phyloP scores from a whole-genome alignment of 2,888 invertebrate species.

The Oscheius myriophilus region DNA sequence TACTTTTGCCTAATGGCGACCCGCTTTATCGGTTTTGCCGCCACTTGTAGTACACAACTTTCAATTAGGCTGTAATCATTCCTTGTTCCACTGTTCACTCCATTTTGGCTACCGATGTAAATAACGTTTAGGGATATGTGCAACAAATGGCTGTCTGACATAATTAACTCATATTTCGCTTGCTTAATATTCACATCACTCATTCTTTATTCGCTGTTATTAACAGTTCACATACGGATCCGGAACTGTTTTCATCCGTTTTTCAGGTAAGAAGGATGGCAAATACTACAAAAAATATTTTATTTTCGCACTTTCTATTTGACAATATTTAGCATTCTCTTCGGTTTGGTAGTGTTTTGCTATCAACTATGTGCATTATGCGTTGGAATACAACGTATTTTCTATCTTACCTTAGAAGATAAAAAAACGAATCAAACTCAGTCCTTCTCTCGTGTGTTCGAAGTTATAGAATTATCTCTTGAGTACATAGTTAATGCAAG shows the following conservation, averaged over 20 bases:
- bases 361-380: slow-evolving; percentile 25
- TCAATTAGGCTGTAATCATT: no score
- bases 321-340: slow-evolving; percentile 12
- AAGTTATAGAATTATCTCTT: neutral
- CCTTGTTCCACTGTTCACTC: no score
- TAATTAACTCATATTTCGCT: slow-evolving; percentile 14
- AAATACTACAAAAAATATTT: neutral
- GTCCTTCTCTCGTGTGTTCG: neutral
- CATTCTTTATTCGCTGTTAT: slow-evolving; percentile 1
- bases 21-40: no score
- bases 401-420: slow-evolving; percentile 9
- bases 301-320: neutral
- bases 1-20: no score
- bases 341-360: slow-evolving; percentile 12
- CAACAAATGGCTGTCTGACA: neutral
- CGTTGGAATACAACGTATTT: slow-evolving; percentile 6
- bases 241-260: slow-evolving; percentile 23
- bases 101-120: no score
- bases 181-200: slow-evolving; percentile 13
- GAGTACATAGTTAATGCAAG: slow-evolving; percentile 18
- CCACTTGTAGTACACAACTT: no score
- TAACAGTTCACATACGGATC: slow-evolving; percentile 10
- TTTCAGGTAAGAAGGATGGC: slow-evolving; percentile 13
- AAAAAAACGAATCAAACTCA: neutral
- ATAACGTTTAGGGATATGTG: neutral